Evolutionary conservation across 1,140 invertebrate species (phyloP).

Genomic region (Phortica variegata): DNA sequence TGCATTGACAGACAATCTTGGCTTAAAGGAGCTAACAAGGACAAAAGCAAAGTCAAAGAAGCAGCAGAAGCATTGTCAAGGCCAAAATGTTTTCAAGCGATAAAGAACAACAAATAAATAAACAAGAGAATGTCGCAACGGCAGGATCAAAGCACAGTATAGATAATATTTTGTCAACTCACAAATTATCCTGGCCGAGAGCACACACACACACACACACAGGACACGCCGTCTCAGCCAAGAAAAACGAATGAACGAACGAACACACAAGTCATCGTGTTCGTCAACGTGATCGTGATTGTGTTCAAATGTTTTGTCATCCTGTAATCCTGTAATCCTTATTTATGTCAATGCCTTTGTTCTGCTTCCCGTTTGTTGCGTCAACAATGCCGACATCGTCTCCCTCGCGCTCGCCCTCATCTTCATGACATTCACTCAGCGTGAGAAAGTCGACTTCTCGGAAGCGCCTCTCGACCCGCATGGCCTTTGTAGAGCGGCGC

Average conservation of each 20-base stretch:
- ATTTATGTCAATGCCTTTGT: too few relatives aligned
- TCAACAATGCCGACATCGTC: too few relatives aligned
- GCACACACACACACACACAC: too few relatives aligned
- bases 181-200: conserved; percentile 38
- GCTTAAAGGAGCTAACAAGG: conserved; percentile 15
- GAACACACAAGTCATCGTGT: neutral
- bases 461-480: too few relatives aligned
- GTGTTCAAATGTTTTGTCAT: conserved; percentile 18
- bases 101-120: conserved; percentile 8
- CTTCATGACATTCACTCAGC: too few relatives aligned
- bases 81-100: conserved; percentile 45
- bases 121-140: conserved; percentile 9
- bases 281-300: neutral
- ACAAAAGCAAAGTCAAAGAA: neutral
- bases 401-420: too few relatives aligned
- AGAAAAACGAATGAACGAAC: neutral
- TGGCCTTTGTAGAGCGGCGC: too few relatives aligned
- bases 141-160: conserved; percentile 20
- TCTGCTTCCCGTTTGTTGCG: too few relatives aligned
- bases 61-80: conserved; percentile 18
- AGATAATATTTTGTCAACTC: conserved; percentile 49
- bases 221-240: too few relatives aligned
- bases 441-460: too few relatives aligned
- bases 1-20: conserved; percentile 21
- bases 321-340: conserved; percentile 6